Evolutionary conservation across 1,140 invertebrate species (phyloP), one percentile per base, ranked within the genome.

Genomic region (Papilio xuthus): DNA sequence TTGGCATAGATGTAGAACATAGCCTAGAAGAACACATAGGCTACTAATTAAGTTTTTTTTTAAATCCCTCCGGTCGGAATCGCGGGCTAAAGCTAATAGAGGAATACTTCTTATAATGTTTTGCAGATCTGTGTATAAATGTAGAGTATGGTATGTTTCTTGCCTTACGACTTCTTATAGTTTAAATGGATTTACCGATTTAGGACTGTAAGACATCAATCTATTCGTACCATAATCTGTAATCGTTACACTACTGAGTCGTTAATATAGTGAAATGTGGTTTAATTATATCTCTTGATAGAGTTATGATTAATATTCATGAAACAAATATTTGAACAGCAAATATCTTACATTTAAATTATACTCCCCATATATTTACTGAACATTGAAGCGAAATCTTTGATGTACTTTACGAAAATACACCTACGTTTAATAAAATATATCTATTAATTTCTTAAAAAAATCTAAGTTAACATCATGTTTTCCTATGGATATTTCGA

Each of bases 301-400:
- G 13, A 67, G 56, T 32, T 67, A 8, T 23, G 8, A 67, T 67
- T 67, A 67, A 67, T 18, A 28, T 67, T 28, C 60, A 10, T 28
- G 60, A 18, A 15, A 67, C 60, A 26, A 67, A 67, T 67, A 28
- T 67, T 28, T 67, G 13, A 67, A 67, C 60, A 67, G 26, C 9
- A 28, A 67, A 67, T 26, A 60, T 32, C 60, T 67, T 67, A 28
- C 23, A 12, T 67, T 10, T 26, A 28, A 15, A 63, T 63, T 28
- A 67, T 28, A 67, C 60, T 67, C 26, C 9, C 20, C 60, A 28
- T 15, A 32, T 67, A 67, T 15, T 67, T 67, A 67, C 60, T 67
- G 26, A 67, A 67, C 28, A 67, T 67, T 28, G 8, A 28, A 18
- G 28, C 47, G 15, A 26, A 60, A 60, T 2, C 23, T 26, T 13